Evolutionary conservation across 2,113 vertebrate species (phyloP).

Genomic region (Epinephelus fuscoguttatus): DNA sequence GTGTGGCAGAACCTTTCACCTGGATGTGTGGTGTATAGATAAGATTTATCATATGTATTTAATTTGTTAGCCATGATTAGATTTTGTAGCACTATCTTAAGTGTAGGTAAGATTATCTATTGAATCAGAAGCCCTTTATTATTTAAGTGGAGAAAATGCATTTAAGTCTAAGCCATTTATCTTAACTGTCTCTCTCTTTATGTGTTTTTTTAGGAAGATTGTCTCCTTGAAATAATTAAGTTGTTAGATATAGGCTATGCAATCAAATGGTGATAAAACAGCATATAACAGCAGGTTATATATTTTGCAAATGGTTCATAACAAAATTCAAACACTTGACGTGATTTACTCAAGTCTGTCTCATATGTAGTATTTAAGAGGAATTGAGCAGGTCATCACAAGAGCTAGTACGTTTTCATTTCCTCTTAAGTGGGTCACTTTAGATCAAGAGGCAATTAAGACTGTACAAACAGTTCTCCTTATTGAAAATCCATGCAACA

Average conservation of each 20-base stretch:
- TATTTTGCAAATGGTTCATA: background rate
- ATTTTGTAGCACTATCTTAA: background rate
- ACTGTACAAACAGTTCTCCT: constrained; percentile 26
- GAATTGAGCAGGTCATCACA: background rate
- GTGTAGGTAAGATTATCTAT: background rate
- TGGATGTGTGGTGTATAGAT: background rate
- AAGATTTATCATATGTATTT: background rate
- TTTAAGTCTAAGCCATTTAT: background rate
- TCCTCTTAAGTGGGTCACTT: constrained; percentile 50
- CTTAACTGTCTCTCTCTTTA: background rate
- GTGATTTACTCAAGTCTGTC: background rate
- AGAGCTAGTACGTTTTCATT: constrained; percentile 39
- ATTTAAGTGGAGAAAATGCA: constrained; percentile 11
- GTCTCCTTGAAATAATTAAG: background rate
- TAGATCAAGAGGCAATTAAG: constrained; percentile 35
- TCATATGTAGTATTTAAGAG: background rate
- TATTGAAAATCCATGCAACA: constrained; percentile 22
- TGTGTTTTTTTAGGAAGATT: background rate
- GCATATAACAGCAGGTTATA: background rate
- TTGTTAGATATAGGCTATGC: background rate
- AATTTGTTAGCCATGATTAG: constrained; percentile 4
- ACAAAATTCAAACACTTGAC: background rate
- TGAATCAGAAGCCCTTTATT: constrained; percentile 13
- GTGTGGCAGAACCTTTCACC: constrained; percentile 1
- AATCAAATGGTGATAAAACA: constrained; percentile 4